Base-by-base conservation (phyloP, 2,888 invertebrate genomes). In the Apamea anceps region DNA sequence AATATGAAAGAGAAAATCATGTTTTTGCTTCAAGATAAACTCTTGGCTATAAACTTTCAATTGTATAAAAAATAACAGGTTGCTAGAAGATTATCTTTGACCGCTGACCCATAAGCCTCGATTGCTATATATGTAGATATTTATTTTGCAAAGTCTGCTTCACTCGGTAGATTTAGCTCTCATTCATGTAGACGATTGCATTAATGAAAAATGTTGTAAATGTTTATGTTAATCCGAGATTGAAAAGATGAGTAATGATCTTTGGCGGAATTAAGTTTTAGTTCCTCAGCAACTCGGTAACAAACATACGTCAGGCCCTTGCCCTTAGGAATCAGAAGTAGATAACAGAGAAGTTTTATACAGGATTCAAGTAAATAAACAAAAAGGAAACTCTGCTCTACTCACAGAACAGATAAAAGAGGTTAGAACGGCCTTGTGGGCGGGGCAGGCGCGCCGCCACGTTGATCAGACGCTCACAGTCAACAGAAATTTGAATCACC, bases 1-100 rank as follows among this genome's bases (percentile, higher is more conserved):
- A 71, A 67, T 2, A 28, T 81, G 10, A 45, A 73, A 68, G 37
- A 15, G 18, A 42, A 42, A 28, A 51, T n/a, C n/a, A 72, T 42
- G 28, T 68, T 63, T 77, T 63, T 63, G 32, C 68, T 3, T 42
- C 3, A 21, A 63, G 28, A 63, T 18, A 21, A 57, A 60, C n/a
- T 72, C 21, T 28, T 37, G 3, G 54, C 37, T 42, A 5, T 12
- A 63, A 63, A 73, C 21, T 63, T 73, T 67, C 63, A 57, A 12
- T 45, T 51, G 48, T 37, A 72, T 54, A 77, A 73, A 77, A 81
- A 63, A 51, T 6, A 12, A 37, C 10, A 28, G 10, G 28, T 72
- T 57, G 45, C 0, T 32, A n/a, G 51, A 48, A n/a, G 51, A 48
- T 72, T 48, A 66, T 73, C 60, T 81, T 63, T 65, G 48, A 70